Base-by-base conservation (phyloP, 2,113 vertebrate species). In the Mastomys coucha region DNA sequence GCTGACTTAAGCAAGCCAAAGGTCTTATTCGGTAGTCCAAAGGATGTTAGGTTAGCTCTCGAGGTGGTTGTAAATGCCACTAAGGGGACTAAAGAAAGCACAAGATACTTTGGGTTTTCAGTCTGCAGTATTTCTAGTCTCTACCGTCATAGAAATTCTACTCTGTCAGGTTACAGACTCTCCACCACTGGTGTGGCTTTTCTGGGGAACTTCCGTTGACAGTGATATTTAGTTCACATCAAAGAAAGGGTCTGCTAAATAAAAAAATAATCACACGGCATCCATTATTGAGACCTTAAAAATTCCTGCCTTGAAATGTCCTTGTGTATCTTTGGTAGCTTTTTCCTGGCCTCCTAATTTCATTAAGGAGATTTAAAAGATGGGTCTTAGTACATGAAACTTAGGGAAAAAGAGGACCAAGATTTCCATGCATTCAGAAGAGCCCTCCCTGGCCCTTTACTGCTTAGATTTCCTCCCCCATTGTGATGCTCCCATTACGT, bases 281-380 rank as follows among this genome's bases (percentile, higher is more conserved):
- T 60, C 80, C 9, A 9, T 49, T 75, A 77, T 65, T 19, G 36
- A 94, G 67, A n/a, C 19, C 53, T 49, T 2, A 75, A 78, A 65
- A 75, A 56, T 81, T 69, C 73, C 69, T 53, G 78, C 72, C 39
- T 88, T 5, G 2, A 6, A 80, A 85, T 93, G 73, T 80, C 19
- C 67, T 86, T 81, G 11, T 67, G 17, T 72, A 78, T 86, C 39
- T 88, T 89, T 96, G 82, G 87, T 45, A 58, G 91, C 31, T 86
- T 33, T 33, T 70, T 28, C 31, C 58, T 42, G 67, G 69, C 33
- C 19, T 94, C 80, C 45, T 42, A 2, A 80, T 93, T 92, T 88
- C 56, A 26, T 76, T 53, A 88, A 63, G 42, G 53, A 33, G 69
- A 19, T 84, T 82, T 85, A 86, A n/a, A 69, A 42, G 19, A 24